Evolutionary conservation across 2,113 vertebrate genomes (phyloP).

Genomic region (Neoarius graeffei): DNA sequence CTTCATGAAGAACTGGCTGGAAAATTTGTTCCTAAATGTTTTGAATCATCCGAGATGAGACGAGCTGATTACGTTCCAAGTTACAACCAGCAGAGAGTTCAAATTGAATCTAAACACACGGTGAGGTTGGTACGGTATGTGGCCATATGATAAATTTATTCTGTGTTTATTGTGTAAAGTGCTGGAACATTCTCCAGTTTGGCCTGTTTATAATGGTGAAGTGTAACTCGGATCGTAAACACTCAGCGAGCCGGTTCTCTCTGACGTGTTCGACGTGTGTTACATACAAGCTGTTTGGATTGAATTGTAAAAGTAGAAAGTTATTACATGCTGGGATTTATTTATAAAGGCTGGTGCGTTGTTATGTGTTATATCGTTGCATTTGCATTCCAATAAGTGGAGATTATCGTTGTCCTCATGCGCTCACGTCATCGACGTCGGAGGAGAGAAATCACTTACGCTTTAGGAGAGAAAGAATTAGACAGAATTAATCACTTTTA

Average conservation of each 20-base stretch:
- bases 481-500: neutral
- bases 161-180: slow-evolving; percentile 8
- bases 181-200: neutral
- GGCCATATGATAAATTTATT: neutral
- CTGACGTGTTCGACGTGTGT: neutral
- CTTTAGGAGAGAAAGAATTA: neutral
- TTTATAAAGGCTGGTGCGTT: neutral
- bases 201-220: neutral
- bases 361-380: neutral
- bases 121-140: neutral
- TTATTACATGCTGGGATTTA: neutral
- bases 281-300: neutral
- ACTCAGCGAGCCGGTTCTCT: neutral
- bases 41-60: neutral
- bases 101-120: neutral
- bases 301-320: neutral
- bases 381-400: neutral
- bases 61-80: neutral
- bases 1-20: neutral
- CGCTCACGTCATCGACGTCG: neutral
- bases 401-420: neutral
- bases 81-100: neutral
- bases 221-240: neutral
- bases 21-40: neutral
- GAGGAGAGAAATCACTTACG: neutral